These are phyloP conservation scores for Cosmia trapezina DNA, from an alignment of 2,888 invertebrate species.

Conservation along the genomic window DNA sequence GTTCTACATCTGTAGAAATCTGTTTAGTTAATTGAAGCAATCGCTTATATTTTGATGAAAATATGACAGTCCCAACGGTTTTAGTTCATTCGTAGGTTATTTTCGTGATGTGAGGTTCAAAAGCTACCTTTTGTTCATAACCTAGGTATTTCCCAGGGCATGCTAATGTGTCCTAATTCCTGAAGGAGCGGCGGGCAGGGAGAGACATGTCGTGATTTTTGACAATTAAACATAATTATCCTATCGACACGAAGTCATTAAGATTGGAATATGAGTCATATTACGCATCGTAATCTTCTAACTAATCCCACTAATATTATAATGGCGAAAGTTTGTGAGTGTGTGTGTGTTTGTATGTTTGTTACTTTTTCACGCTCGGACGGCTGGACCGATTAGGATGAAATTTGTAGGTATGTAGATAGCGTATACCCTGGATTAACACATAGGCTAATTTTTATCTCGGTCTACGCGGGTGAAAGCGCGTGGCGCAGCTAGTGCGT, in stretches of 20 bases:
- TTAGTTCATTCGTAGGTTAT: conserved; percentile 35
- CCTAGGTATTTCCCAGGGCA: conserved; percentile 38
- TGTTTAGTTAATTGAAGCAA: neutral
- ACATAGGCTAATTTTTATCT: no score
- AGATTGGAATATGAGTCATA: conserved; percentile 40
- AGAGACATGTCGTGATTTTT: conserved; percentile 63
- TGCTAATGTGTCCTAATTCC: conserved; percentile 57
- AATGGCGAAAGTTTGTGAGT: no score
- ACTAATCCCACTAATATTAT: no score
- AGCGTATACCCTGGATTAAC: no score
- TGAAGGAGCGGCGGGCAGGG: conserved; percentile 28
- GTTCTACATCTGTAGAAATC: neutral
- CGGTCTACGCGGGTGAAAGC: no score
- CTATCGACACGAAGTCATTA: conserved; percentile 28
- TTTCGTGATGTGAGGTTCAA: conserved; percentile 52
- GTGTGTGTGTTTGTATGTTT: no score
- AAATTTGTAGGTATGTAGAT: no score
- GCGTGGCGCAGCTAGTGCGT: no score
- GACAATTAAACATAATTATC: conserved; percentile 66
- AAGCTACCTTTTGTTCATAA: conserved; percentile 46
- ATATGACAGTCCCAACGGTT: conserved; percentile 19
- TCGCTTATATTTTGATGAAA: conserved; percentile 10
- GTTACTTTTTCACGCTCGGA: no score
- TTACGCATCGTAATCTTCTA: neutral
- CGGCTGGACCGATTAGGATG: no score